Conservation (phyloP, 92 coral and sea anemone genomes). For the Porites rus region DNA sequence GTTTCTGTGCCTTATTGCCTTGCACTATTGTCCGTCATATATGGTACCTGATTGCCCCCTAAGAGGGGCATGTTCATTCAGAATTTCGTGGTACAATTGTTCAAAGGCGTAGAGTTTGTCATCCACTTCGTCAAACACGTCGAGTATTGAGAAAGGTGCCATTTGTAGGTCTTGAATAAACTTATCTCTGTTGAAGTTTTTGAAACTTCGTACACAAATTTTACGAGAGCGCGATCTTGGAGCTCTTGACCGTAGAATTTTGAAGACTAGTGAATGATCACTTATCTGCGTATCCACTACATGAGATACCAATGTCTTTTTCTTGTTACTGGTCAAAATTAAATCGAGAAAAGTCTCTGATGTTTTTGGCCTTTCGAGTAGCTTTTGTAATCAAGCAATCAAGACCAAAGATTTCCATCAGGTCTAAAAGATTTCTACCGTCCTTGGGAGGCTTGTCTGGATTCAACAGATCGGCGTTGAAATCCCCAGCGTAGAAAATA, state of each 20-base stretch:
- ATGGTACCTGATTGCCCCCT: too few relatives aligned
- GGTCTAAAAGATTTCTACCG: too few relatives aligned
- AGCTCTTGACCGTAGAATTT: too few relatives aligned
- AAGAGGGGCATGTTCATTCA: too few relatives aligned
- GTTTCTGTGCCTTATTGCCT: slow-evolving; percentile 50
- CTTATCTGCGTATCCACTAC: slow-evolving; percentile 64
- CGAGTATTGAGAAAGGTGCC: slow-evolving; percentile 24
- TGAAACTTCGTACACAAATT: background rate
- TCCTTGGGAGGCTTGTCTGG: too few relatives aligned
- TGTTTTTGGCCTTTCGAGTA: slow-evolving; percentile 21
- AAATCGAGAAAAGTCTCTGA: slow-evolving; percentile 13
- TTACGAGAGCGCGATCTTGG: too few relatives aligned
- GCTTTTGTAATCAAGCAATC: slow-evolving; percentile 16
- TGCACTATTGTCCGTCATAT: background rate
- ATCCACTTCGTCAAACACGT: slow-evolving; percentile 27
- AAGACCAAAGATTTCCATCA: background rate
- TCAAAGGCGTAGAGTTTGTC: too few relatives aligned
- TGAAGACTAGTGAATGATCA: slow-evolving; percentile 30
- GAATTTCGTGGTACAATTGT: too few relatives aligned
- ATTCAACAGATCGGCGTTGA: too few relatives aligned
- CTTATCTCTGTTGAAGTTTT: too few relatives aligned
- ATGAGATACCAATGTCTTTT: slow-evolving; percentile 31
- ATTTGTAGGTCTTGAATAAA: too few relatives aligned
- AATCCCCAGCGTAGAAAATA: too few relatives aligned
- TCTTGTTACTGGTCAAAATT: slow-evolving; percentile 57